phyloP scores from a whole-genome alignment of 2,797 vertebrate species.

The Simalia tracyae region DNA sequence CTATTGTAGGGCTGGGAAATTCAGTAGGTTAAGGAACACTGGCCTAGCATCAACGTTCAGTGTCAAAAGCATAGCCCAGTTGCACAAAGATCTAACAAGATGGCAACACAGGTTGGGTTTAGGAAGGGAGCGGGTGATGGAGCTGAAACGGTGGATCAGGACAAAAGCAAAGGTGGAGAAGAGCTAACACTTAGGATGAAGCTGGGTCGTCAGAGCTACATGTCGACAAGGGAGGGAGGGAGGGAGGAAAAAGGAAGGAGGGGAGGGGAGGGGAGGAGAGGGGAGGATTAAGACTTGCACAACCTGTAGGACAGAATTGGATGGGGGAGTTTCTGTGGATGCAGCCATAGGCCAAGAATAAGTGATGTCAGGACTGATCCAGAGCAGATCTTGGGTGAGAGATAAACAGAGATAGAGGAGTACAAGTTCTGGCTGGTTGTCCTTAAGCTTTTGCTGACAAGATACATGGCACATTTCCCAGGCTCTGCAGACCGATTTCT shows the following conservation, averaged over 20 bases:
- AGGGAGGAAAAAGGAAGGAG: not conserved
- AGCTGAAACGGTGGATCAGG: rapidly evolving
- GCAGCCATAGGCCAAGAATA: not conserved
- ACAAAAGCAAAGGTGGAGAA: not conserved
- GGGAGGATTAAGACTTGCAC: not conserved
- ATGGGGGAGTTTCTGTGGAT: not conserved
- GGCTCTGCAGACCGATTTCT: not conserved
- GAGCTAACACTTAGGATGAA: not conserved
- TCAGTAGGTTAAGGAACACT: not conserved
- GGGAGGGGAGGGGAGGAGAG: not conserved
- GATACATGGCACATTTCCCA: not conserved
- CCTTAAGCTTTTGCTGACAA: not conserved
- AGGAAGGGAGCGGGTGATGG: not conserved
- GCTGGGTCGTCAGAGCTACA: not conserved
- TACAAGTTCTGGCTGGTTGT: not conserved
- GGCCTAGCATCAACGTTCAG: not conserved
- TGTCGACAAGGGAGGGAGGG: not conserved
- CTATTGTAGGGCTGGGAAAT: not conserved
- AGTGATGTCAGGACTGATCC: not conserved
- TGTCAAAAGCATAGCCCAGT: not conserved
- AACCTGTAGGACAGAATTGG: constrained; percentile 12
- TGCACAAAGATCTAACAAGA: not conserved
- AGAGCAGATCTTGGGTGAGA: not conserved
- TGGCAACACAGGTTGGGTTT: not conserved
- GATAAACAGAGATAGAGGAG: not conserved